phyloP scores from a whole-genome alignment of 2,797 vertebrate genomes.

The Zenarchopterus dispar region DNA sequence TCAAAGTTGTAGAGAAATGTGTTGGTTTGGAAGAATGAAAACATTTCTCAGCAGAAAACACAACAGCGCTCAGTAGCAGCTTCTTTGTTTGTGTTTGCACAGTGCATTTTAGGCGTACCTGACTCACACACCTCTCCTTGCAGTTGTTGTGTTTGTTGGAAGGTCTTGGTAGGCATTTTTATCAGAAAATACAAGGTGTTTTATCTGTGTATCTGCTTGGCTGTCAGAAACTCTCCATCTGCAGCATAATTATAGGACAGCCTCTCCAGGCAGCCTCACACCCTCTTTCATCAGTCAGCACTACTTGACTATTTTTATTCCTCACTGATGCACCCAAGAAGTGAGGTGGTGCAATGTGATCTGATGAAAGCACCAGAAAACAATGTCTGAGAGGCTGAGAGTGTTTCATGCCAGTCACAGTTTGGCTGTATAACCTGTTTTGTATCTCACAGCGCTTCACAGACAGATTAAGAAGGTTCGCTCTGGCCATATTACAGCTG shows the following conservation, averaged over 20 bases:
- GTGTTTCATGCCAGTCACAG: slow-evolving; percentile 16
- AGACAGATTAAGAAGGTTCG: too few species aligned
- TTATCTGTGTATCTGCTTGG: slow-evolving; percentile 59
- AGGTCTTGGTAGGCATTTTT: slow-evolving; percentile 37
- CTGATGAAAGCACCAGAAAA: slow-evolving; percentile 20
- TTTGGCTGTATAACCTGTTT: slow-evolving; percentile 1
- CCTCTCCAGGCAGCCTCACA: slow-evolving; percentile 52
- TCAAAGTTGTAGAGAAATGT: background rate
- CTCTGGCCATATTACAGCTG: too few species aligned
- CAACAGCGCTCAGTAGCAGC: background rate
- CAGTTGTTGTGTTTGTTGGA: slow-evolving; percentile 26
- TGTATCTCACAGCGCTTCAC: background rate
- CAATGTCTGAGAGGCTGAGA: background rate
- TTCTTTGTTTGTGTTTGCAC: slow-evolving; percentile 1
- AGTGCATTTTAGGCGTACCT: background rate
- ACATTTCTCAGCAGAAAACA: background rate
- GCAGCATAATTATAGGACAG: slow-evolving; percentile 54
- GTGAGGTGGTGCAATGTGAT: slow-evolving; percentile 31
- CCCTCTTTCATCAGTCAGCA: slow-evolving; percentile 60
- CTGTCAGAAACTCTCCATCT: slow-evolving; percentile 60
- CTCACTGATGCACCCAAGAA: slow-evolving; percentile 29
- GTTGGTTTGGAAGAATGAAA: background rate
- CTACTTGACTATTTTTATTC: slow-evolving; percentile 65
- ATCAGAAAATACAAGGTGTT: slow-evolving; percentile 37
- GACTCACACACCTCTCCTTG: slow-evolving; percentile 11